Evolutionary conservation across 2,113 vertebrate species (phyloP).

Genomic region (Phoenicopterus ruber): DNA sequence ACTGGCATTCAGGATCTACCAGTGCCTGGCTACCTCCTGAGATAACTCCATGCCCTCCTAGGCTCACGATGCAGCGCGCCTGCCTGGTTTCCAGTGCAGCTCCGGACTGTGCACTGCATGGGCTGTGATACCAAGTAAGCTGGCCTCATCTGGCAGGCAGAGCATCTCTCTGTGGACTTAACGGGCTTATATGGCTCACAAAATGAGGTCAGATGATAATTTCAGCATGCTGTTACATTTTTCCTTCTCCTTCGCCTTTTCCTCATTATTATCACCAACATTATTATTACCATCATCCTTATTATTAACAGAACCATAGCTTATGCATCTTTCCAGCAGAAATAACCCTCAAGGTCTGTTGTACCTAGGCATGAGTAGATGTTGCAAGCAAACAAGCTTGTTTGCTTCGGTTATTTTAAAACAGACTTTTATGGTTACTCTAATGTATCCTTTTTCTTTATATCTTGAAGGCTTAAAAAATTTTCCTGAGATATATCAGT

Average conservation of each 20-base stretch:
- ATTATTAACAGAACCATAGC: not conserved
- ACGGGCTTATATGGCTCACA: not conserved
- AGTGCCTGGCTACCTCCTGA: not conserved
- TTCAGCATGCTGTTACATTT: not conserved
- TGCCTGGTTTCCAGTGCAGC: not conserved
- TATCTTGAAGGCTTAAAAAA: conserved; percentile 6
- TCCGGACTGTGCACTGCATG: not conserved
- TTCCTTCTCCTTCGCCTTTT: not conserved
- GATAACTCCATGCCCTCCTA: not conserved
- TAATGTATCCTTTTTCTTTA: not conserved
- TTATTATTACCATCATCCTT: not conserved
- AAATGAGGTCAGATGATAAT: not conserved
- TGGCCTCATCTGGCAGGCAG: not conserved
- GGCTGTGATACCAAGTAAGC: not conserved
- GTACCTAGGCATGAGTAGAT: not conserved
- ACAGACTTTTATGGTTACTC: not conserved
- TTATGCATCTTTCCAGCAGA: not conserved
- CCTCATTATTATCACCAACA: not conserved
- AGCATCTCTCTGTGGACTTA: not conserved
- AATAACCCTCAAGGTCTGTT: not conserved
- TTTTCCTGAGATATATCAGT: not conserved
- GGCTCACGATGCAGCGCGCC: rapidly evolving
- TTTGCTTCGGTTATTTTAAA: not conserved
- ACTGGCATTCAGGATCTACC: not conserved
- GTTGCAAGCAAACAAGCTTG: not conserved